phyloP scores from a whole-genome alignment of 2,797 vertebrate species.

The Gadopsis bispinosus region DNA sequence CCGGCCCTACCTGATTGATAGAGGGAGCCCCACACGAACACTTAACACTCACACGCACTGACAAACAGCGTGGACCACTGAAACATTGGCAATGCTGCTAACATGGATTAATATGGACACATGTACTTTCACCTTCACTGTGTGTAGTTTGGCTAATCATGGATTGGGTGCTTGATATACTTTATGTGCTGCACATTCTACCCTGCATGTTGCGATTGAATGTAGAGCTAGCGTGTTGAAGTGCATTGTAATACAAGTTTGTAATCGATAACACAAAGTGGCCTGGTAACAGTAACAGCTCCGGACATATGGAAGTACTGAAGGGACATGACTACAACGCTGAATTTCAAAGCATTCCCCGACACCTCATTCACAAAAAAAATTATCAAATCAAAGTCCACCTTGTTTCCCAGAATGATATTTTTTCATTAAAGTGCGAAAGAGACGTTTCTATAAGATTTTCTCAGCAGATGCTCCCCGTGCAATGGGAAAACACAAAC shows the following conservation, averaged over 20 bases:
- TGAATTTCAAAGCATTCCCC: conserved; percentile 39
- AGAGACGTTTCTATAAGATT: conserved; percentile 32
- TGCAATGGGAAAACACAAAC: conserved; percentile 64
- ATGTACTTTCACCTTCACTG: conserved; percentile 44
- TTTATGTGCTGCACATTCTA: conserved; percentile 15
- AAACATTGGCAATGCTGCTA: conserved; percentile 39
- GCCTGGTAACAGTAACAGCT: conserved; percentile 7
- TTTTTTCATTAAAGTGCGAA: conserved; percentile 53
- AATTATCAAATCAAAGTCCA: conserved; percentile 61
- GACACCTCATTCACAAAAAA: conserved; percentile 38
- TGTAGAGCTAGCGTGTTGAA: not conserved
- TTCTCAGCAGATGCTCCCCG: conserved; percentile 36
- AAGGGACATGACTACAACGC: conserved; percentile 8
- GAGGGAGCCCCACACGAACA: conserved; percentile 73
- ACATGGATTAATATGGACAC: conserved; percentile 59
- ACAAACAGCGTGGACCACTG: conserved; percentile 50
- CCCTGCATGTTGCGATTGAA: not conserved
- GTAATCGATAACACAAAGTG: conserved; percentile 1
- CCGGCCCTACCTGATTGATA: conserved; percentile 84
- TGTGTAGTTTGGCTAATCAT: conserved; percentile 43
- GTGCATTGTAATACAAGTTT: not conserved
- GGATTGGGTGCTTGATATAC: not conserved
- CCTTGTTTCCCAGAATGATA: conserved; percentile 47
- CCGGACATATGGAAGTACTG: conserved; percentile 34
- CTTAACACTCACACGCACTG: conserved; percentile 67